These are phyloP conservation scores for Microcebus lehilahytsara DNA, from an alignment of 2,113 vertebrate species.

Conservation along the genomic window DNA sequence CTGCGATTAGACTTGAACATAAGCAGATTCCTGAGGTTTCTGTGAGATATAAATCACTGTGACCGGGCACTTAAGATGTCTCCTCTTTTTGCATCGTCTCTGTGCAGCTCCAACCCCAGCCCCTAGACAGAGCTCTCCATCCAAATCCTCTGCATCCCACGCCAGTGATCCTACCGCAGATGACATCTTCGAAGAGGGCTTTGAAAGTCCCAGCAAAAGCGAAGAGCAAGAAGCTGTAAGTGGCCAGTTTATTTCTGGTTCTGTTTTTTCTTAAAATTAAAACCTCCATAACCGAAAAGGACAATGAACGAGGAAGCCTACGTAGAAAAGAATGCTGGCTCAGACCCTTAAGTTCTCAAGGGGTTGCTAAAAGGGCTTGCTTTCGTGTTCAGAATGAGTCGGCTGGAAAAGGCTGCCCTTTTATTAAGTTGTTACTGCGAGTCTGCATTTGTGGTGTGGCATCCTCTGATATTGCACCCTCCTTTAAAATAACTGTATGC, in stretches of 20 bases:
- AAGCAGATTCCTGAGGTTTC: not conserved
- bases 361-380: not conserved
- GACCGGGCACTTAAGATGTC: not conserved
- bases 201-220: constrained; percentile 96
- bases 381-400: not conserved
- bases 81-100: not conserved
- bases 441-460: not conserved
- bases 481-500: constrained; percentile 58
- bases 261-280: not conserved
- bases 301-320: not conserved
- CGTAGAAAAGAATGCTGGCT: not conserved
- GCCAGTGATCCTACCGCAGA: constrained; percentile 94
- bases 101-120: constrained; percentile 94
- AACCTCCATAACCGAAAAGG: not conserved
- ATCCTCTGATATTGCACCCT: not conserved
- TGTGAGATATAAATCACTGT: fast-evolving
- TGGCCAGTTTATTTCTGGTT: constrained; percentile 56
- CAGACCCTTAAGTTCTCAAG: not conserved
- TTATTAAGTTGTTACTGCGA: not conserved
- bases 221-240: constrained; percentile 97
- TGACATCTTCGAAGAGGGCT: constrained; percentile 95
- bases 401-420: not conserved
- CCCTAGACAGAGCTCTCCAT: constrained; percentile 95
- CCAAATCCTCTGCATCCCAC: constrained; percentile 95
- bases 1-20: not conserved